These are phyloP conservation scores for Cinclus cinclus DNA, from an alignment of 2,113 vertebrate species.

Conservation along the genomic window DNA sequence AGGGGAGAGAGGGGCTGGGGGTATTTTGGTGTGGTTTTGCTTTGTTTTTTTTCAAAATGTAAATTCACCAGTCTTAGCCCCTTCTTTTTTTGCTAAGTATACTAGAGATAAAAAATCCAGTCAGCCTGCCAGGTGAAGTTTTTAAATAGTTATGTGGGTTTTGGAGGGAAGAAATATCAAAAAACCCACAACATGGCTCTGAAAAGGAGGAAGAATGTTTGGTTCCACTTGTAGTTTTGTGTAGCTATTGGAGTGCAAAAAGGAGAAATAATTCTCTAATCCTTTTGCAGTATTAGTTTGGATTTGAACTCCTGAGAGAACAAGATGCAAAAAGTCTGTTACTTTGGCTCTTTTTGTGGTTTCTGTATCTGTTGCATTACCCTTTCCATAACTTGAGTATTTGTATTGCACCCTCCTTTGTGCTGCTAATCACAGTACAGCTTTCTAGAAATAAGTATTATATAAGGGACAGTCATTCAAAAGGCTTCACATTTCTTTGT, in stretches of 20 bases:
- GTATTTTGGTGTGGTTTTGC: not conserved
- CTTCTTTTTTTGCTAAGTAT: not conserved
- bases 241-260: not conserved
- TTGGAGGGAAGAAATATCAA: not conserved
- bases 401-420: not conserved
- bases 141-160: not conserved
- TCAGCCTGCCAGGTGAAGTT: not conserved
- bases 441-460: not conserved
- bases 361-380: not conserved
- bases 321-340: not conserved
- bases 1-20: accelerated
- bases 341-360: not conserved
- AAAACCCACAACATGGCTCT: not conserved
- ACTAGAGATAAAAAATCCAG: not conserved
- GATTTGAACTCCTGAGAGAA: not conserved
- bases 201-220: not conserved
- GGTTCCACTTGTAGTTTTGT: not conserved
- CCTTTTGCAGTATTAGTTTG: not conserved
- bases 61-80: not conserved
- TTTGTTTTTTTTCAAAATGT: not conserved
- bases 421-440: not conserved
- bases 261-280: not conserved
- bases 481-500: not conserved
- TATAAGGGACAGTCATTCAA: not conserved
- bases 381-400: not conserved